These are phyloP conservation scores for Euplagia quadripunctaria DNA, from an alignment of 2,888 invertebrate genomes.

Conservation along the genomic window DNA sequence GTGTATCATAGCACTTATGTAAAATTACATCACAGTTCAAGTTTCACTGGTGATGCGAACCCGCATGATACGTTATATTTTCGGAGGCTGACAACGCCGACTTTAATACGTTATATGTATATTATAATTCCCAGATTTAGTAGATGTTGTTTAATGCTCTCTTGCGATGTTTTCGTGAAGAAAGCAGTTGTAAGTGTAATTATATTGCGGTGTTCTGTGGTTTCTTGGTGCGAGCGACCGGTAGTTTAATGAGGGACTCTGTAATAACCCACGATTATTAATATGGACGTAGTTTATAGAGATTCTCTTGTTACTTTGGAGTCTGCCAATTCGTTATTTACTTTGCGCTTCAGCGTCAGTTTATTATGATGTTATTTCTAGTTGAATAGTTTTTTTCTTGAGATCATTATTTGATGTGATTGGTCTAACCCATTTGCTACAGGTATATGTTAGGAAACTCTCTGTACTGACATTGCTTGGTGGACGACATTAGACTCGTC, in stretches of 20 bases:
- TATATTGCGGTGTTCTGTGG: slow-evolving; percentile 85
- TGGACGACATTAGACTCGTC: too few relatives aligned
- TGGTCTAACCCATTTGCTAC: too few relatives aligned
- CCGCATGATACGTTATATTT: slow-evolving; percentile 59
- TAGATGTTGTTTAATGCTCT: slow-evolving; percentile 78
- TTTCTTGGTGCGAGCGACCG: slow-evolving; percentile 77
- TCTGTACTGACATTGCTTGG: too few relatives aligned
- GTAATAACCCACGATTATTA: slow-evolving; percentile 84
- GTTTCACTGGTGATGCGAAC: slow-evolving; percentile 19
- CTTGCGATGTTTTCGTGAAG: slow-evolving; percentile 83
- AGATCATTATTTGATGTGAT: too few relatives aligned
- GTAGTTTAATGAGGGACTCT: slow-evolving; percentile 79
- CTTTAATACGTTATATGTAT: slow-evolving; percentile 78
- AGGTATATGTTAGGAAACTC: too few relatives aligned
- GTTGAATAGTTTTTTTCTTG: not conserved
- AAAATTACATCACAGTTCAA: slow-evolving; percentile 33
- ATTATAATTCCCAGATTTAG: slow-evolving; percentile 82
- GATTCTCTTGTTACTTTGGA: slow-evolving; percentile 68
- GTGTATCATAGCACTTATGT: slow-evolving; percentile 18
- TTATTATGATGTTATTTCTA: slow-evolving; percentile 1
- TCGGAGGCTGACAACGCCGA: slow-evolving; percentile 74
- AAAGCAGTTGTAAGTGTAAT: slow-evolving; percentile 79
- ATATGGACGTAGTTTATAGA: slow-evolving; percentile 78
- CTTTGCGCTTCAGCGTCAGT: slow-evolving; percentile 47
- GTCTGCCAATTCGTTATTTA: slow-evolving; percentile 62